A percentile compares a stretch with the other conserved stretches of the same genome.
Evolutionary conservation across 2,888 invertebrate genomes (phyloP).

Genomic region (Tryphoninae sp.): DNA sequence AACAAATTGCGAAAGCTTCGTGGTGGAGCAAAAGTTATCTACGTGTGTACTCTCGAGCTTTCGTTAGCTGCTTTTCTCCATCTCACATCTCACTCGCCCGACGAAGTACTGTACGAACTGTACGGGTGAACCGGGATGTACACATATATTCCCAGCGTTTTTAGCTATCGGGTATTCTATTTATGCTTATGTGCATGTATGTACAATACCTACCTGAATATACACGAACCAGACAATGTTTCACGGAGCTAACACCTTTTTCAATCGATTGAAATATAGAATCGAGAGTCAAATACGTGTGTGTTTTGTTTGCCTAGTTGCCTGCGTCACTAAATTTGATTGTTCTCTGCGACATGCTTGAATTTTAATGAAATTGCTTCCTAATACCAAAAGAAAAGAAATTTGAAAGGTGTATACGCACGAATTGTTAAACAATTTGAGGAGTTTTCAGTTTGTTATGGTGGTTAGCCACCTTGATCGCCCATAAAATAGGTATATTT

Average conservation of each 20-base stretch:
- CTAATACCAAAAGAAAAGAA: too few species aligned
- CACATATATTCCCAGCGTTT: constrained; percentile 7
- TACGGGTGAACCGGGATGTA: constrained; percentile 30
- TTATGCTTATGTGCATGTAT: background rate
- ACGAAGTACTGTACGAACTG: constrained; percentile 40
- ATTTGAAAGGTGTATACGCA: background rate
- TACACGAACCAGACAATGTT: constrained; percentile 4
- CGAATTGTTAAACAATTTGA: background rate
- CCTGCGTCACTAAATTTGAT: background rate
- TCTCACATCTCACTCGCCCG: constrained; percentile 36
- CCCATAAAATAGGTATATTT: too few species aligned
- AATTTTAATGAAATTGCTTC: background rate
- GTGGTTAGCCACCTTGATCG: too few species aligned
- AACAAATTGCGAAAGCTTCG: constrained; percentile 74
- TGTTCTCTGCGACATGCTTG: background rate
- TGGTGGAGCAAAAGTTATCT: constrained; percentile 23
- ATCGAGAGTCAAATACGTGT: constrained; percentile 57
- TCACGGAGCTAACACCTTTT: constrained; percentile 66
- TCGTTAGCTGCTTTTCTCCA: constrained; percentile 32
- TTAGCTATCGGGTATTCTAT: background rate
- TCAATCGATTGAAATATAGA: constrained; percentile 77
- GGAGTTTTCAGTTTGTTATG: too few species aligned
- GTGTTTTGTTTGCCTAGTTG: constrained; percentile 17
- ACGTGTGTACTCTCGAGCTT: constrained; percentile 39
- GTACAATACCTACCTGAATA: background rate